phyloP scores from a whole-genome alignment of 37 sponge, comb jelly and placozoan genomes.

The Diacarnus erythraeanus region DNA sequence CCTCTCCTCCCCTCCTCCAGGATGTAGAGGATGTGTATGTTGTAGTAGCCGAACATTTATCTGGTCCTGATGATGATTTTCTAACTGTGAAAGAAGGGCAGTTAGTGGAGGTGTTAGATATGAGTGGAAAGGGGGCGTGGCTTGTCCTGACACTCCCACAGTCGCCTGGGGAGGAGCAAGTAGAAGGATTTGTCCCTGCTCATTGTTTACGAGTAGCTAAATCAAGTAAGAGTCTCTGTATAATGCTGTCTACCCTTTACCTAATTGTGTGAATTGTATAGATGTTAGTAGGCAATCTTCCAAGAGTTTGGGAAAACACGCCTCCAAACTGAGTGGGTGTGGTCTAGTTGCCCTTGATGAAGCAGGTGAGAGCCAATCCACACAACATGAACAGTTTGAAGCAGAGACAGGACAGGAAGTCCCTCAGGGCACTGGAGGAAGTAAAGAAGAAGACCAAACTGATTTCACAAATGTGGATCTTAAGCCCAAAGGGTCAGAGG shows the following conservation, averaged over 20 bases:
- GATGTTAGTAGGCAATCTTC: background rate
- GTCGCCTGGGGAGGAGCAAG: conserved; percentile 26
- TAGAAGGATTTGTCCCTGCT: conserved; percentile 63
- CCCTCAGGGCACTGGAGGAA: background rate
- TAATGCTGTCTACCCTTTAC: background rate
- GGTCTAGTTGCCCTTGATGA: too few species aligned
- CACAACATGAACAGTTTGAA: conserved; percentile 13
- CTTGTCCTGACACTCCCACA: conserved; percentile 65
- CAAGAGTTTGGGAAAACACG: background rate
- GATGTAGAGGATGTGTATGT: conserved; percentile 17
- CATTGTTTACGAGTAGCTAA: conserved; percentile 24
- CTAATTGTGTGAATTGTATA: background rate
- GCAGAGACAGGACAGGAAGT: conserved; percentile 33
- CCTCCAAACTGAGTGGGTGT: background rate
- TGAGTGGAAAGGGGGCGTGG: conserved; percentile 48
- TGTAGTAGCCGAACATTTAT: conserved; percentile 10
- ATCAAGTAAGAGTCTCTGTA: background rate
- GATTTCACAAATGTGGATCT: background rate
- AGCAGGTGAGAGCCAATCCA: too few species aligned
- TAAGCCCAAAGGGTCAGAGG: background rate
- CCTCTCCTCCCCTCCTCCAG: background rate
- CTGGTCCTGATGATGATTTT: conserved; percentile 40
- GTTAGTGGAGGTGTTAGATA: conserved; percentile 80
- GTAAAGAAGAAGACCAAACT: background rate
- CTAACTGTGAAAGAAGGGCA: conserved; percentile 59